Conservation (phyloP, 2,797 vertebrate genomes). For the Eulemur coronatus region DNA sequence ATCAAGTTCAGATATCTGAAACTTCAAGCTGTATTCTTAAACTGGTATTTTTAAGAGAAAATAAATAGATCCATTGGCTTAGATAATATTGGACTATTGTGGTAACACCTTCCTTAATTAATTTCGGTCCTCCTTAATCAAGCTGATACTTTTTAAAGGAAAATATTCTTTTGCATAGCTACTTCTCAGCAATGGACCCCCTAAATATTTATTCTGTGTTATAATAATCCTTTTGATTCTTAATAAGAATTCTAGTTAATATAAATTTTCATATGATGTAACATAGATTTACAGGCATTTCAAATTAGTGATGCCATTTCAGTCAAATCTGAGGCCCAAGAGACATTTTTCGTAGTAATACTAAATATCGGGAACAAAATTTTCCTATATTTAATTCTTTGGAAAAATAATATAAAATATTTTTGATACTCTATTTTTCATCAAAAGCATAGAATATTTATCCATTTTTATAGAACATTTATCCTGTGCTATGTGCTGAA, state of each 20-base stretch:
- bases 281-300: not conserved
- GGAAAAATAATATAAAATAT: constrained; percentile 8
- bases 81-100: not conserved
- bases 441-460: not conserved
- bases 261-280: not conserved
- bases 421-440: not conserved
- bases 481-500: not conserved
- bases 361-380: not conserved
- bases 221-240: not conserved
- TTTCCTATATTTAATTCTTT: not conserved
- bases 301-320: not conserved
- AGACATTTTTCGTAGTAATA: not conserved
- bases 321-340: not conserved
- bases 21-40: not conserved
- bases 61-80: not conserved
- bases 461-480: not conserved
- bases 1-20: not conserved
- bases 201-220: not conserved
- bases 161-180: not conserved
- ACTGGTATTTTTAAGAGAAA: not conserved
- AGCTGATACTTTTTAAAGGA: not conserved
- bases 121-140: not conserved
- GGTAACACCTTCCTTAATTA: not conserved
- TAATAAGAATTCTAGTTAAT: not conserved
- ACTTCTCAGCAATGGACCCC: not conserved